Conservation (phyloP, 1,140 invertebrate genomes). For the Conus ventricosus region DNA sequence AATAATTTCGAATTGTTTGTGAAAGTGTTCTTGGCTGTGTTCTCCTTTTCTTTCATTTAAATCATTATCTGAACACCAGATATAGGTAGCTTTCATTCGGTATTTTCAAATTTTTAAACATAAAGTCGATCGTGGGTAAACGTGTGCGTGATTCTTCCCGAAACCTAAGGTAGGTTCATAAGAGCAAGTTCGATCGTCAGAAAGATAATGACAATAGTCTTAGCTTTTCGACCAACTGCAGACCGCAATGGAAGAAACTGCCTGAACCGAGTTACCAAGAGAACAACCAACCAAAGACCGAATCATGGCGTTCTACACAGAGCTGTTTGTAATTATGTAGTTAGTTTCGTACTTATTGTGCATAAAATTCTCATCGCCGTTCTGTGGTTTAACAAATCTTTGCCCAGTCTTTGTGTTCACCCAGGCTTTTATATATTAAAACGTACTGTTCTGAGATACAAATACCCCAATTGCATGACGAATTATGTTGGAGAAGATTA, state of each 20-base stretch:
- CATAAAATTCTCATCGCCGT: slow-evolving; percentile 2
- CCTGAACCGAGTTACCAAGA: slow-evolving; percentile 52
- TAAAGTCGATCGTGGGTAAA: no score
- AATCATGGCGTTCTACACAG: slow-evolving; percentile 34
- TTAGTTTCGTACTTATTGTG: slow-evolving; percentile 43
- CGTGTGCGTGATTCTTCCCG: no score
- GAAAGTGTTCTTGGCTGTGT: no score
- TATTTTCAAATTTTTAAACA: no score
- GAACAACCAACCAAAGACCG: slow-evolving; percentile 55
- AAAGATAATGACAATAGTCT: neutral
- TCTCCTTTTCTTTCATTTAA: no score
- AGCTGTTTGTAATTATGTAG: slow-evolving; percentile 35
- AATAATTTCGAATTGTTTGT: no score
- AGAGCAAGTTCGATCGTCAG: no score
- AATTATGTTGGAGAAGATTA: neutral
- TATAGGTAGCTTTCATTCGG: no score
- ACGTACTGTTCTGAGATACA: neutral
- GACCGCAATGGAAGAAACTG: slow-evolving; percentile 44
- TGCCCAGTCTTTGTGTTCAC: neutral
- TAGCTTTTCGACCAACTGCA: neutral
- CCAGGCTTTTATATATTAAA: neutral
- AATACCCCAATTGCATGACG: neutral
- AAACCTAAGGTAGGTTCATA: no score
- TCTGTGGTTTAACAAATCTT: neutral
- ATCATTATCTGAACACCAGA: no score